Evolutionary conservation across 2,113 vertebrate genomes (phyloP), one percentile per base, ranked within the genome.

Genomic region (Lates calcarifer): DNA sequence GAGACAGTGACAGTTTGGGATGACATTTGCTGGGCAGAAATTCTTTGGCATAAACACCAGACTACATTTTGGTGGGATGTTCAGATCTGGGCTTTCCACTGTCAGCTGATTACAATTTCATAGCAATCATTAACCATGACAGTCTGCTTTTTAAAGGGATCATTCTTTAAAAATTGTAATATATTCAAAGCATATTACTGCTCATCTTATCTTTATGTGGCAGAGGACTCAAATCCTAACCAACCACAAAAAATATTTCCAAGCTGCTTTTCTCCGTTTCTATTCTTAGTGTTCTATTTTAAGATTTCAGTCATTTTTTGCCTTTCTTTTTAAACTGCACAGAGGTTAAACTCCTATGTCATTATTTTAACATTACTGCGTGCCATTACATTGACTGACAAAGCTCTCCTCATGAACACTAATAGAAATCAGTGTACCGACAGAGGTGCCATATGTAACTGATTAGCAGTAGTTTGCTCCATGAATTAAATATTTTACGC

Each of bases 271-370:
- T 85, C 69, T 87, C 82, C 13, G 49, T 62, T 64, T 87, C 89
- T 93, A 90, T 91, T 90, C 78, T 87, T 47, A 74, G 85, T 51
- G 4, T 62, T 87, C 85, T 90, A 90, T 93, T 90, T 88, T 49
- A 20, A 58, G 84, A 70, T 5, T 29, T 12, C 22, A n/a, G 49
- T 41, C 35, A 12, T 53, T 68, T 56, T 62, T 26, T 12, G 12
- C 6, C 63, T 72, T 78, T 75, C 10, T 51, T 51, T 67, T 69
- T 20, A 72, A 77, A 35, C 7, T 39, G 53, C 53, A n/a, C 28
- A 26, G 51, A 69, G 57, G 77, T 85, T 31, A 74, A 64, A 64
- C 9, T 51, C 33, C 70, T 37, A 22, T 43, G 53, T 76, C n/a
- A 31, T 45, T 55, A 13, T 29, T 81, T 77, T 58, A 60, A 33